A percentile compares a stretch with the other conserved stretches of the same genome.
These are phyloP conservation scores for Cepaea nemoralis DNA, from an alignment of 1,140 invertebrate species.

Conservation along the genomic window DNA sequence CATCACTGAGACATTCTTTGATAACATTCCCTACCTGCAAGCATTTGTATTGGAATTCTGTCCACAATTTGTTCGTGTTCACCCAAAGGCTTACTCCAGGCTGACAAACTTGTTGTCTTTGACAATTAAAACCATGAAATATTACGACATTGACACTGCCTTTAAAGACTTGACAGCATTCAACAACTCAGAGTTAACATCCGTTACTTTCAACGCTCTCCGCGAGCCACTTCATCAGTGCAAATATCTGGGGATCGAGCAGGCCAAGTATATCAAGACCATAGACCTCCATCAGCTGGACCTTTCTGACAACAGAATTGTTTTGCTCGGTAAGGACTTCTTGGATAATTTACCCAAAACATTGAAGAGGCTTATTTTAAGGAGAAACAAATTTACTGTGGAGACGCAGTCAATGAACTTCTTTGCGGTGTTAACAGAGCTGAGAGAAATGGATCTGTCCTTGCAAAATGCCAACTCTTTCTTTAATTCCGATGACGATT, in stretches of 20 bases:
- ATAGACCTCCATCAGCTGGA: not conserved
- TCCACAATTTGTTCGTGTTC: not conserved
- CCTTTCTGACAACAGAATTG: not conserved
- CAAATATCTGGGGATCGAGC: not conserved
- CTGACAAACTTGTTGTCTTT: not conserved
- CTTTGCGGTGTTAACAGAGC: not conserved
- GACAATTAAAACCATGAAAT: not conserved
- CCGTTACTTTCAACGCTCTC: not conserved
- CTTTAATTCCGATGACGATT: too few species aligned
- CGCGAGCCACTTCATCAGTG: not conserved
- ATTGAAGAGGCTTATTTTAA: not conserved
- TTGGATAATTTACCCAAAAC: not conserved
- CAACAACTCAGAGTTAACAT: not conserved
- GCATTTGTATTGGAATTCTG: not conserved
- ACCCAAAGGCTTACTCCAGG: not conserved
- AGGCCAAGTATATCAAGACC: not conserved
- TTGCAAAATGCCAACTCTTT: not conserved
- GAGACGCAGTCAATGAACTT: not conserved
- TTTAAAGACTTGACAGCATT: not conserved
- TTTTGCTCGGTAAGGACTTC: not conserved
- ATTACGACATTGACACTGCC: not conserved
- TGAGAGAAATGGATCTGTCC: not conserved
- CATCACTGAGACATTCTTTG: slow-evolving; percentile 1
- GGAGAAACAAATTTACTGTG: not conserved
- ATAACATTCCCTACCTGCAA: not conserved